Base-by-base conservation (phyloP, 2,113 vertebrate genomes). In the Vanacampus margaritifer region DNA sequence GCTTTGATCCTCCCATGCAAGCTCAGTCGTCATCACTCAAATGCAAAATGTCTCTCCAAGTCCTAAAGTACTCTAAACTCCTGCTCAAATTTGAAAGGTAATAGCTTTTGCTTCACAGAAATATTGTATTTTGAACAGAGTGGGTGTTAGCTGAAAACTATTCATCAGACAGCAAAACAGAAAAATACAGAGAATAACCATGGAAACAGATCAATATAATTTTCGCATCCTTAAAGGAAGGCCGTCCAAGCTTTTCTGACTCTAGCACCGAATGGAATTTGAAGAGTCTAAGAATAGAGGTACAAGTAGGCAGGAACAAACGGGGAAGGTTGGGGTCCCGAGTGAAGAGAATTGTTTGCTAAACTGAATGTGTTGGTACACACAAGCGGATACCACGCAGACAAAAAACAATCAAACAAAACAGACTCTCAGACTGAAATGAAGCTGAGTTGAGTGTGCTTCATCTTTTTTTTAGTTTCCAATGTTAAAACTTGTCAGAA, bases 21-120 rank as follows among this genome's bases (percentile, higher is more conserved):
- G 1, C 28, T 19, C 28, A 9, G 6, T 6, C 45, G 68, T n/a
- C 70, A 68, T 64, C 24, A n/a, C 75, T 73, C 79, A 64, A 72
- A 81, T 79, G 67, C 72, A 84, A 81, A 86, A 75, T 66, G 74
- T 76, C 78, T 83, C 72, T 78, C 62, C 66, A 71, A 65, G 48
- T 79, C 77, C 78, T 58, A 80, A 66, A 82, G 77, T 71, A 74
- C 69, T 65, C 63, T 23, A 5, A 46, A 67, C 58, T 69, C 64
- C 62, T 84, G 76, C 86, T 89, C 86, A 86, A 88, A 88, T 85
- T 79, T 83, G 35, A 61, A 67, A 72, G 73, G 81, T 79, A 39
- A 39, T 79, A 70, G 75, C 76, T 65, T 71, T 28, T 74, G 73
- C 75, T 83, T 84, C 76, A 79, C 57, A 77, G 68, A 74, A 63